These are phyloP conservation scores for Psophia crepitans DNA, from an alignment of 2,113 vertebrate species.

Conservation along the genomic window DNA sequence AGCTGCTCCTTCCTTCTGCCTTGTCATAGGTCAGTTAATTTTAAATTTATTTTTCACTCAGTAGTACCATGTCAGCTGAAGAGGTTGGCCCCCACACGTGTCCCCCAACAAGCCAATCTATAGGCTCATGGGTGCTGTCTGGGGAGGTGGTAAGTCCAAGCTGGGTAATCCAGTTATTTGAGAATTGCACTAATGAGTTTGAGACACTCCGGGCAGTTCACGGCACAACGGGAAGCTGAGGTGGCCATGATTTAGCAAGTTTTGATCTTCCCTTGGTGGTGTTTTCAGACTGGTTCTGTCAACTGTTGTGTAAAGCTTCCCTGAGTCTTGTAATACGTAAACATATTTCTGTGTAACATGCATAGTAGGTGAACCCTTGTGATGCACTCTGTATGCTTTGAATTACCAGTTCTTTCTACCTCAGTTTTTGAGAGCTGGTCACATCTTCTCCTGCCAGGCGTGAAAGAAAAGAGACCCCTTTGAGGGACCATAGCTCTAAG, in stretches of 20 bases:
- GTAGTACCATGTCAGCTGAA: background rate
- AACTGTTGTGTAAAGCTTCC: background rate
- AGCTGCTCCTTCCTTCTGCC: background rate
- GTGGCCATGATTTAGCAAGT: background rate
- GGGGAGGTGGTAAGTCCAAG: background rate
- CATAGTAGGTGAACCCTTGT: background rate
- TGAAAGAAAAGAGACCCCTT: background rate
- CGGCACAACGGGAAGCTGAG: background rate
- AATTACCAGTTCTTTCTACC: background rate
- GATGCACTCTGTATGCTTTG: background rate
- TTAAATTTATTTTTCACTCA: background rate
- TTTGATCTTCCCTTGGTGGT: background rate
- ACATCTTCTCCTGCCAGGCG: fast-evolving
- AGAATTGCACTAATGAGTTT: background rate
- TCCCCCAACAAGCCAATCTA: fast-evolving
- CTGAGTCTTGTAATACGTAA: background rate
- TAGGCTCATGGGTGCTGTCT: background rate
- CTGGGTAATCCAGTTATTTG: background rate
- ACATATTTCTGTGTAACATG: background rate
- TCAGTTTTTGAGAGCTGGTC: background rate
- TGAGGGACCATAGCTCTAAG: background rate
- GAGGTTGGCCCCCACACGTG: fast-evolving
- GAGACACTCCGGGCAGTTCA: background rate
- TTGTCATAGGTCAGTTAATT: background rate
- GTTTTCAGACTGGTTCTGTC: background rate